Conservation (phyloP, 2,797 vertebrate species). For the Arremon brunneinucha region DNA sequence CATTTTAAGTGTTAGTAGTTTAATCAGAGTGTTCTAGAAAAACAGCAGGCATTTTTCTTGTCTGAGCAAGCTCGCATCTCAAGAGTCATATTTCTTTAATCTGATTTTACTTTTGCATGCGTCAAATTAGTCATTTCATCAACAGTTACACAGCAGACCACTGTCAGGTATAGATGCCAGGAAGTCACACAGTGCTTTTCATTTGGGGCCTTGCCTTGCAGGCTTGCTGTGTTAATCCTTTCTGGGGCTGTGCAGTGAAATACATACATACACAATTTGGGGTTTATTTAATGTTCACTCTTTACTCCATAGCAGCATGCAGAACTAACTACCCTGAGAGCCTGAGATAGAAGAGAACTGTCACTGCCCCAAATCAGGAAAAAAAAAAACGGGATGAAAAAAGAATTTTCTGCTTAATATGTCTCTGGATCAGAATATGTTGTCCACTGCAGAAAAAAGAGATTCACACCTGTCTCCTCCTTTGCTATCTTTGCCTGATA, state of each 20-base stretch:
- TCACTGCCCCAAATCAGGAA: background rate
- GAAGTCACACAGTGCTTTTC: background rate
- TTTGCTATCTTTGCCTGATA: background rate
- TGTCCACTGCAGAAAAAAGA: background rate
- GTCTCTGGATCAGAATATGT: background rate
- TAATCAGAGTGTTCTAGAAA: background rate
- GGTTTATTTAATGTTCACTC: background rate
- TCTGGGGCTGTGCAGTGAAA: background rate
- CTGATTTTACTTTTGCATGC: background rate
- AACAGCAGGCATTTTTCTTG: background rate
- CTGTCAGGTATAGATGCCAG: background rate
- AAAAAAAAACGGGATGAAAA: background rate
- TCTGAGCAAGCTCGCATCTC: background rate
- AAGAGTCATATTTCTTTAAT: background rate
- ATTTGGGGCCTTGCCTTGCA: background rate
- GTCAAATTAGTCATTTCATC: background rate
- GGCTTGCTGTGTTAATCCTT: background rate
- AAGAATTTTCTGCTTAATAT: background rate
- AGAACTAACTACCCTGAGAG: background rate
- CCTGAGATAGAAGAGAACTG: background rate
- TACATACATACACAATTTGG: background rate
- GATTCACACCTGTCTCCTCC: accelerated
- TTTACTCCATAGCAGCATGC: background rate
- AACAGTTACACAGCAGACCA: background rate
- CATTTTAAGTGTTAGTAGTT: background rate